Percentiles rank a stretch among this genome's conserved stretches.
Conservation (phyloP, 2,888 invertebrate genomes). For the Diplolepis rosae region DNA sequence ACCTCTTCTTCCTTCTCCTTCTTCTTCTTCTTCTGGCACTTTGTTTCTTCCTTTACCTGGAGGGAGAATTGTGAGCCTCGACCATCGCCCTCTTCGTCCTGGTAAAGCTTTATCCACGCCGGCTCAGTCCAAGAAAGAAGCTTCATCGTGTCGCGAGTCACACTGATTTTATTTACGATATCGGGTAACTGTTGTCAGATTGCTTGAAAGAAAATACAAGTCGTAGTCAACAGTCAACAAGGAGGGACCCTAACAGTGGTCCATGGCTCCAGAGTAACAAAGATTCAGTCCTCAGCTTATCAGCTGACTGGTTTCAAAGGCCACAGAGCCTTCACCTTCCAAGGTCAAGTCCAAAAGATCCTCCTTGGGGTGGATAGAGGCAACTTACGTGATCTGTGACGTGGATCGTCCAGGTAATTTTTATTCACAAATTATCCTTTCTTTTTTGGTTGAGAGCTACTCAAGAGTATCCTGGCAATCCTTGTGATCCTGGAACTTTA, state of each 20-base stretch:
- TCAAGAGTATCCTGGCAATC: too few species aligned
- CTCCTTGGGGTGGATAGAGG: neutral
- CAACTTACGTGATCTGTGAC: neutral
- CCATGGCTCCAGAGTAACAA: slow-evolving; percentile 41
- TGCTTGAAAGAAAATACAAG: neutral
- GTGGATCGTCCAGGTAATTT: slow-evolving; percentile 16
- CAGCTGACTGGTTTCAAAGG: slow-evolving; percentile 32
- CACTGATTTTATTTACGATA: neutral
- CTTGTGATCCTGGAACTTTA: too few species aligned
- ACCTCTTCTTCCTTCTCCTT: slow-evolving; percentile 35
- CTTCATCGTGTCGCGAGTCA: slow-evolving; percentile 30
- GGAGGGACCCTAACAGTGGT: neutral
- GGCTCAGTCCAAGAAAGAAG: slow-evolving; percentile 39
- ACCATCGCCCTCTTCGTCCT: slow-evolving; percentile 49
- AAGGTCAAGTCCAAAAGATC: neutral
- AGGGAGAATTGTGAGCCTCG: slow-evolving; percentile 17
- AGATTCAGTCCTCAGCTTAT: slow-evolving; percentile 24
- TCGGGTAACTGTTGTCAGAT: neutral
- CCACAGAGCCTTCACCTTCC: slow-evolving; percentile 5
- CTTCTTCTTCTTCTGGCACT: slow-evolving; percentile 43
- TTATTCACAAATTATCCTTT: neutral
- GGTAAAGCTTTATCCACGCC: slow-evolving; percentile 35
- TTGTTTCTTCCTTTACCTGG: slow-evolving; percentile 40
- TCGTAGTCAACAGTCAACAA: neutral
- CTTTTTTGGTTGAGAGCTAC: too few species aligned